Conservation (phyloP, 2,888 invertebrate species). For the Drosophila anomelani region DNA sequence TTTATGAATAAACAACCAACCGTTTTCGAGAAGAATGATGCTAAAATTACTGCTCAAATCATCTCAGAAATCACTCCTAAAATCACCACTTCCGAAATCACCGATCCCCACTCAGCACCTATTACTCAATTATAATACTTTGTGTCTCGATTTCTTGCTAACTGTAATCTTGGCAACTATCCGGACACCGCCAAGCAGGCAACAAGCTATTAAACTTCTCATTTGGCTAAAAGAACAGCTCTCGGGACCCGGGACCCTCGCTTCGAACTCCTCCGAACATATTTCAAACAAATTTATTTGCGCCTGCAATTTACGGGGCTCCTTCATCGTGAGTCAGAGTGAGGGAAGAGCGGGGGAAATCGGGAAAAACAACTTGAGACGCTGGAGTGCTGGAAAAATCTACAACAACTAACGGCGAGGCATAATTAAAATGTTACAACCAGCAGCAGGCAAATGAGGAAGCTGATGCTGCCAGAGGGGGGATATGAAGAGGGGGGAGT, state of each 20-base stretch:
- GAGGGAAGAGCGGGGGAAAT: constrained; percentile 9
- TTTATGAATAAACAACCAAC: background rate
- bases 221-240: constrained; percentile 44
- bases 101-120: background rate
- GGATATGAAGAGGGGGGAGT: background rate
- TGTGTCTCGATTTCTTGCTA: constrained; percentile 10
- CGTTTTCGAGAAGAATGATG: background rate
- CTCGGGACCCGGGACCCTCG: constrained; percentile 8
- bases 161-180: constrained; percentile 30
- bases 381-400: constrained; percentile 23
- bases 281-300: constrained; percentile 79
- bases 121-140: constrained; percentile 11
- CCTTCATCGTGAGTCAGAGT: constrained; percentile 32
- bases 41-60: background rate
- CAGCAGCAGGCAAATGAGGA: constrained; percentile 70
- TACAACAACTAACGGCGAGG: constrained; percentile 66
- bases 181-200: constrained; percentile 23
- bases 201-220: constrained; percentile 49
- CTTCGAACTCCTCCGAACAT: constrained; percentile 52
- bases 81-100: background rate
- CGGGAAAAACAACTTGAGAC: constrained; percentile 18
- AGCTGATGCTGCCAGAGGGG: constrained; percentile 50
- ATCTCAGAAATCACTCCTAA: background rate
- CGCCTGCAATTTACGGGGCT: constrained; percentile 71
- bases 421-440: constrained; percentile 77